Base-by-base conservation (phyloP, 2,797 vertebrate genomes). In the Alcedo quadribrachys region DNA sequence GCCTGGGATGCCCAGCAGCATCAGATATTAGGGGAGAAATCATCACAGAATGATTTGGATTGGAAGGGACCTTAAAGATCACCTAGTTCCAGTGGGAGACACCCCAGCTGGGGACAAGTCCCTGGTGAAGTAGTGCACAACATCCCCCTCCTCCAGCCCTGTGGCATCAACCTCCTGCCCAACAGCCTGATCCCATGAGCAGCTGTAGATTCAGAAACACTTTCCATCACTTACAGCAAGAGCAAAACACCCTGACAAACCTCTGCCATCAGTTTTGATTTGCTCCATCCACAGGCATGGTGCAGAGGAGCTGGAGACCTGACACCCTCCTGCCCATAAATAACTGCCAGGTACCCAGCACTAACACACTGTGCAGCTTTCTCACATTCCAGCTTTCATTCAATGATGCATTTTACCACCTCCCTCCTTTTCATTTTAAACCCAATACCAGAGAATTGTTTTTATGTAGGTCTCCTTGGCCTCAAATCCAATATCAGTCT, bases 81-180 rank as follows among this genome's bases (percentile, higher is more conserved):
- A 60, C 24, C 57, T 60, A 60, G 33, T 60, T 37, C 15, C 10
- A 60, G 35, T 10, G 37, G 37, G 60, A n/a, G 30, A n/a, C 18
- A 4, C 18, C 1, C 1, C 45, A 46, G 57, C 15, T 4, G 3
- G 9, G 27, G 15, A 13, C n/a, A 68, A 73, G 73, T 55, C 13
- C 0, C n/a, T 28, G 43, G 21, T 0, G 12, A 35, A 27, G 67
- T 43, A 30, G 12, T 42, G 33, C 1, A 1, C 46, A 35, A 42
- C 40, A 19, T 33, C 27, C 62, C 37, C 16, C 24, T 80, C 30
- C 50, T 53, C 66, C 85, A 74, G 61, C 19, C 42, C 81, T 7
- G 2, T 21, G 73, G 63, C 48, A 45, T 32, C 1, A 9, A 33
- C 43, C 54, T 32, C 53, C 50, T 32, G 61, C 55, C 60, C 15